These are phyloP conservation scores for Catonia carolina DNA, from an alignment of 2,888 invertebrate genomes.

Conservation along the genomic window DNA sequence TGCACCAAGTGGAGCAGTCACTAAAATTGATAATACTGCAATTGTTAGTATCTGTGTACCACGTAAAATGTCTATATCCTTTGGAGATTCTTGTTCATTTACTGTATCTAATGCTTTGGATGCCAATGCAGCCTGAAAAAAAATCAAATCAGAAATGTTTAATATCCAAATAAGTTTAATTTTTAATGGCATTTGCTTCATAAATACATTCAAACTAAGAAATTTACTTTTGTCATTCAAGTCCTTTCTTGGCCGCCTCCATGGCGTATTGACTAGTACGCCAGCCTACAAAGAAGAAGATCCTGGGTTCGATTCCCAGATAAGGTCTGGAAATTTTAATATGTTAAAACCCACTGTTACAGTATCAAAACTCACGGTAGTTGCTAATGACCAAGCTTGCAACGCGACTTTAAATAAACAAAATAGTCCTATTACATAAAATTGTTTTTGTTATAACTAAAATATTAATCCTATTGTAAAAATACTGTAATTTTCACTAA, in stretches of 20 bases:
- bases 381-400: neutral
- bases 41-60: constrained; percentile 39
- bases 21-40: constrained; percentile 42
- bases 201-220: neutral
- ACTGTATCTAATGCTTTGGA: constrained; percentile 55
- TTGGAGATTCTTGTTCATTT: constrained; percentile 35
- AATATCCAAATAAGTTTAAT: neutral
- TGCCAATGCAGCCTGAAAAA: constrained; percentile 56
- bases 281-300: no score
- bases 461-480: no score
- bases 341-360: no score
- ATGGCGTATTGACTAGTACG: no score
- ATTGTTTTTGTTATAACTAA: no score
- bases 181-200: neutral
- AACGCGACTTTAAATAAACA: no score
- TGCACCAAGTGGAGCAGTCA: constrained; percentile 44
- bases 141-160: neutral
- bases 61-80: constrained; percentile 22
- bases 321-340: no score
- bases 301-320: no score
- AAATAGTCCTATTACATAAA: no score
- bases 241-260: neutral
- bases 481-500: no score
- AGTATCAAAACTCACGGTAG: no score
- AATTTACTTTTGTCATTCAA: no score